These are phyloP conservation scores for Morinoia aosen DNA, from an alignment of 2,888 invertebrate genomes.

Conservation along the genomic window DNA sequence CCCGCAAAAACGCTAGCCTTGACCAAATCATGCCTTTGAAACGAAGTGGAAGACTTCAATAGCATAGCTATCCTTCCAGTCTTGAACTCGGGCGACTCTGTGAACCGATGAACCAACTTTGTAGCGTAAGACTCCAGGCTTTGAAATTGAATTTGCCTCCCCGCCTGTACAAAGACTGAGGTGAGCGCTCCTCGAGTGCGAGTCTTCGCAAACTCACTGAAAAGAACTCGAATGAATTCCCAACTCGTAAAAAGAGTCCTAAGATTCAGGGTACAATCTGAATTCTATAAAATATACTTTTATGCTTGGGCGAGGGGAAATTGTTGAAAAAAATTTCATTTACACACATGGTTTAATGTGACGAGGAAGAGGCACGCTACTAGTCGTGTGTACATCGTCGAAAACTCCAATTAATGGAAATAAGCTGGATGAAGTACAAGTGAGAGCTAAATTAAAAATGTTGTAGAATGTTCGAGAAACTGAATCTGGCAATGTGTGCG, in stretches of 20 bases:
- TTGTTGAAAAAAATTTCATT: not conserved
- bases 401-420: not conserved
- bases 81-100: not conserved
- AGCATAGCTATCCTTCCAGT: not conserved
- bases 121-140: not conserved
- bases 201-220: not conserved
- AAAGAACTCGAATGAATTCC: not conserved
- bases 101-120: not conserved
- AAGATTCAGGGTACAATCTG: not conserved
- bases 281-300: not conserved
- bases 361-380: not conserved
- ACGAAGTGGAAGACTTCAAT: not conserved
- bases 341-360: not conserved
- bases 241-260: not conserved
- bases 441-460: not conserved
- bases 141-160: not conserved
- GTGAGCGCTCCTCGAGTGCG: not conserved
- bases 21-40: not conserved
- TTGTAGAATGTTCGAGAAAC: not conserved
- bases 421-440: not conserved
- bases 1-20: not conserved
- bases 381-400: not conserved
- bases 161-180: not conserved
- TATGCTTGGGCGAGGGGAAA: not conserved
- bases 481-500: not conserved